Conservation (phyloP, 2,888 invertebrate genomes). For the Malthinus flaveolus region DNA sequence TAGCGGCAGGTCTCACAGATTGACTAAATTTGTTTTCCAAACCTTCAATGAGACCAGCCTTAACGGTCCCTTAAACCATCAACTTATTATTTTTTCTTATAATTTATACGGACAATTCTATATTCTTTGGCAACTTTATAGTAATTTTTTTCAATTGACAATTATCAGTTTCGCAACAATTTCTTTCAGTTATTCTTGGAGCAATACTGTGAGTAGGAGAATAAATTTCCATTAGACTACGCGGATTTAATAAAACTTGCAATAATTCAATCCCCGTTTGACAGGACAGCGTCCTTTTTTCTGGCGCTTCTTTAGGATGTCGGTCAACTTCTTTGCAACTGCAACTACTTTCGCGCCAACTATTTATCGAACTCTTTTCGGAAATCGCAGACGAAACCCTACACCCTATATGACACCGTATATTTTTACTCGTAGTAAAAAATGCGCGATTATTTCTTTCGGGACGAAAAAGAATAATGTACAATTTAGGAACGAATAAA, state of each 20-base stretch:
- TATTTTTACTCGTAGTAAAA: conserved; percentile 73
- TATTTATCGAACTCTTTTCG: conserved; percentile 50
- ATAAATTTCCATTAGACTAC: conserved; percentile 40
- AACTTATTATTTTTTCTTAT: not conserved
- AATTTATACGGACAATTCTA: conserved; percentile 8
- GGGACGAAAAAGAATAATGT: conserved; percentile 73
- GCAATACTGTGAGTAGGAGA: conserved; percentile 29
- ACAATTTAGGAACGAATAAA: conserved; percentile 76
- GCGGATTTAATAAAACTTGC: conserved; percentile 47
- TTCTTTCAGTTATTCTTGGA: conserved; percentile 46
- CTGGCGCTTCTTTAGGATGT: conserved; percentile 29
- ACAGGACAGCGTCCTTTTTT: conserved; percentile 51
- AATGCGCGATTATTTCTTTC: conserved; percentile 76
- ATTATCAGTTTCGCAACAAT: conserved; percentile 50
- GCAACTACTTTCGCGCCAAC: conserved; percentile 44
- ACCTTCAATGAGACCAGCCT: no score
- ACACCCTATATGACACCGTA: conserved; percentile 68
- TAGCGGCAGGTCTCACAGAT: no score
- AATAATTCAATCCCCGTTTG: conserved; percentile 53
- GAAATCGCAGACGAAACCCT: conserved; percentile 55
- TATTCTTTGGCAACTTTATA: conserved; percentile 46
- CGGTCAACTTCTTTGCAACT: conserved; percentile 33
- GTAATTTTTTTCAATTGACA: conserved; percentile 55
- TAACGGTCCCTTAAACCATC: not conserved
- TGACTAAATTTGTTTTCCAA: no score